A percentile compares a stretch with the other conserved stretches of the same genome.
Conservation (phyloP, 2,888 invertebrate species). For the Cephus pygmeus region DNA sequence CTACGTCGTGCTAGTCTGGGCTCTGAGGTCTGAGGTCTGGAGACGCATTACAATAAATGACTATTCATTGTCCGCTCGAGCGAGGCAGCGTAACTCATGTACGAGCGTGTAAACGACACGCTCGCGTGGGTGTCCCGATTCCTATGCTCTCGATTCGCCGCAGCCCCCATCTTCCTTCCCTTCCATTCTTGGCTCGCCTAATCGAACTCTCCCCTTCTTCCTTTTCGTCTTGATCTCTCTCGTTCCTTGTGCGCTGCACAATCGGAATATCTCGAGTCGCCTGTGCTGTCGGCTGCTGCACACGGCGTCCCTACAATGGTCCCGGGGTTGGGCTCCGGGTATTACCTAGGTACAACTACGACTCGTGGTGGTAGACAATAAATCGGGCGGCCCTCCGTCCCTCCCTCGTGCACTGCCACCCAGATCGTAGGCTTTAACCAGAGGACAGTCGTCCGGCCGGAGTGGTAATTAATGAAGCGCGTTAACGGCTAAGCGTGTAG, state of each 20-base stretch:
- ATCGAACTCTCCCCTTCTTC: no score
- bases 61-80: conserved; percentile 31
- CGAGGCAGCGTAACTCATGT: conserved; percentile 30
- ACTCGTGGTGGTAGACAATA: not conserved
- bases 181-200: no score
- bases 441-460: not conserved
- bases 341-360: no score
- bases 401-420: not conserved
- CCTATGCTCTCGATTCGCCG: conserved; percentile 20
- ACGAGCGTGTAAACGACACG: conserved; percentile 20
- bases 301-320: not conserved
- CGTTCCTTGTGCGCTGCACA: no score
- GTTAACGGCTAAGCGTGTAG: not conserved
- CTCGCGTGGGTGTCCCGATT: conserved; percentile 48
- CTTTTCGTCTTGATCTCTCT: no score
- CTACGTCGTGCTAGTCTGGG: no score
- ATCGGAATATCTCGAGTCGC: conserved; percentile 29
- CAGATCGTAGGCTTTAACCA: not conserved
- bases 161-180: not conserved
- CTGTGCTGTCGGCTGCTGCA: conserved; percentile 25
- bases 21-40: not conserved
- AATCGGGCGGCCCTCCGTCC: not conserved
- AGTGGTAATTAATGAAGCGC: conserved; percentile 2
- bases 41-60: conserved; percentile 37
- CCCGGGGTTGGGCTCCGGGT: not conserved